Conservation (phyloP, 2,113 vertebrate genomes). For the Vicugna pacos region DNA sequence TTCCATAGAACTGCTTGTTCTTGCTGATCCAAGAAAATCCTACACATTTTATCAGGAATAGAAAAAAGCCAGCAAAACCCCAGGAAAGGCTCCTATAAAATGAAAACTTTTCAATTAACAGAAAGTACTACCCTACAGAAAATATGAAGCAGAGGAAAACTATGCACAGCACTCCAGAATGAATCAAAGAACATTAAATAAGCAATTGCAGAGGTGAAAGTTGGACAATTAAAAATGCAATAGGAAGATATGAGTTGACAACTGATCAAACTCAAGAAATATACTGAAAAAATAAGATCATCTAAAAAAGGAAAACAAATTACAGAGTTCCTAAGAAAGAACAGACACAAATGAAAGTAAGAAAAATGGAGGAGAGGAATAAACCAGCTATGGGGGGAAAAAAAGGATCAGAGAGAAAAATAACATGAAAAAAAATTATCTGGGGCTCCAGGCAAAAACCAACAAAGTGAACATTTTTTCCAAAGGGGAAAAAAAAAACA, state of each 20-base stretch:
- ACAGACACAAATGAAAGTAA: background rate
- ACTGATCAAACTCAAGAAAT: background rate
- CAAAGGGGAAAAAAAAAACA: background rate
- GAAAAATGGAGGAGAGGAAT: background rate
- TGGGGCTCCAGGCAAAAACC: background rate
- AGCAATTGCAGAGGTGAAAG: background rate
- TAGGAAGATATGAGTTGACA: background rate
- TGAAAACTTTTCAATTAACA: background rate
- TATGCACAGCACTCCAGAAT: background rate
- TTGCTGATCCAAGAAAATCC: background rate
- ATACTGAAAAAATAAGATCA: constrained; percentile 15
- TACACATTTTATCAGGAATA: background rate
- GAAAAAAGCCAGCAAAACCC: constrained; percentile 30
- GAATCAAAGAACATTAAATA: constrained; percentile 4
- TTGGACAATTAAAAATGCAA: background rate
- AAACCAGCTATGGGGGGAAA: background rate
- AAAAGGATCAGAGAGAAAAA: background rate
- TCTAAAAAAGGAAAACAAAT: background rate
- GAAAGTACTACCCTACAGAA: constrained; percentile 7
- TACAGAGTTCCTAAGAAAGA: background rate
- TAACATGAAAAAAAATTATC: background rate
- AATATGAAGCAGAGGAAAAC: constrained; percentile 23
- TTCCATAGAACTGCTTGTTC: background rate
- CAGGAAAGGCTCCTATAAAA: background rate
- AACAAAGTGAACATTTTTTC: constrained; percentile 44